These are phyloP conservation scores for Drosophila pallidifrons DNA, from an alignment of 1,140 invertebrate species.

Conservation along the genomic window DNA sequence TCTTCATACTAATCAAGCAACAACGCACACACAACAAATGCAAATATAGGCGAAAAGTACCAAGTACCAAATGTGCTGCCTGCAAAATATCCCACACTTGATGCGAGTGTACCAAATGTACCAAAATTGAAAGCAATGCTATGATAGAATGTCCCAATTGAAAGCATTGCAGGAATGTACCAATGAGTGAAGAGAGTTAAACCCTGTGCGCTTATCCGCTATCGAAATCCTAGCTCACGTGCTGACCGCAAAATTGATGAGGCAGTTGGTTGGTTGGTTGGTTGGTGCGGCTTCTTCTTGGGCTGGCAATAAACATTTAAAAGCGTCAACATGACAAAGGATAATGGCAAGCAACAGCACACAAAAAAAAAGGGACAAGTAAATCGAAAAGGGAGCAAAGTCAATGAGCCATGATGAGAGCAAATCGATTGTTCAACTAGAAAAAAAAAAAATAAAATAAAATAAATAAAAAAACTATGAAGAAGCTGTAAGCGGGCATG, in stretches of 20 bases:
- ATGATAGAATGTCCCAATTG: no score
- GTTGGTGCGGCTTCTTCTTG: conserved; percentile 5
- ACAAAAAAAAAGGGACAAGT: conserved; percentile 5
- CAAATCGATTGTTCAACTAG: conserved; percentile 77
- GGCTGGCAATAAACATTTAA: conserved; percentile 66
- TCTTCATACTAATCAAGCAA: no score
- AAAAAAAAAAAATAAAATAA: no score
- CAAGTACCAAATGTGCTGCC: no score
- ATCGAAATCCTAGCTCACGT: conserved; percentile 38
- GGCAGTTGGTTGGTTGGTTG: conserved; percentile 30
- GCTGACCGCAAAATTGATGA: conserved; percentile 66
- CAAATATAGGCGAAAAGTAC: no score
- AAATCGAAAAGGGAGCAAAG: conserved; percentile 38
- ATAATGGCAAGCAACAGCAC: conserved; percentile 19
- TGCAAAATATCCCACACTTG: no score
- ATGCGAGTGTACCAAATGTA: no score
- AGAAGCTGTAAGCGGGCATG: conserved; percentile 49
- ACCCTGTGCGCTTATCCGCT: neutral
- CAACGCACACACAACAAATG: no score
- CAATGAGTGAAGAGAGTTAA: no score
- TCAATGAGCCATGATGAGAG: conserved; percentile 75
- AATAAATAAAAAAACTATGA: no score
- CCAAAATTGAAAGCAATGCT: no score
- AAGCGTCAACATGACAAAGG: conserved; percentile 66
- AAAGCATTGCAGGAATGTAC: no score